phyloP scores from a whole-genome alignment of 1,140 invertebrate genomes.

The Acyrthosiphon pisum region DNA sequence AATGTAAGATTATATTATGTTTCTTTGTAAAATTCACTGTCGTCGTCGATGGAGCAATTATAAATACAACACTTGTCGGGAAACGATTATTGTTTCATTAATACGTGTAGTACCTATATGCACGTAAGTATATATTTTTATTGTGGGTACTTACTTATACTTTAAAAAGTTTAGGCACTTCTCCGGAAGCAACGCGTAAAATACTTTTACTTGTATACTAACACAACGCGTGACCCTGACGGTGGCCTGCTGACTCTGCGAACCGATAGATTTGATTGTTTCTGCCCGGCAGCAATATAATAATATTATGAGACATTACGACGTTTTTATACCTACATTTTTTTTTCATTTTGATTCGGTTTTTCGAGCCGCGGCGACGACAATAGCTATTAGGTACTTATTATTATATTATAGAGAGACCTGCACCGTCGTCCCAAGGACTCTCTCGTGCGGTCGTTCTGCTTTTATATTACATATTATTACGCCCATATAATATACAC shows the following conservation, averaged over 20 bases:
- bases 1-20: not conserved
- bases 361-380: not conserved
- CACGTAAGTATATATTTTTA: not conserved
- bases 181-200: not conserved
- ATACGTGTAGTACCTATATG: not conserved
- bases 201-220: not conserved
- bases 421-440: too few relatives aligned
- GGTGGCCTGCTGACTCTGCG: not conserved
- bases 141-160: not conserved
- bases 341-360: not conserved
- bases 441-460: not conserved
- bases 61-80: not conserved
- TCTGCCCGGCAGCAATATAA: not conserved
- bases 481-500: not conserved
- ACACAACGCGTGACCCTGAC: not conserved
- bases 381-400: not conserved
- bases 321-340: not conserved
- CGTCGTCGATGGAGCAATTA: not conserved
- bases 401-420: not conserved
- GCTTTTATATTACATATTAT: not conserved
- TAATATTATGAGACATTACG: not conserved
- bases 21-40: not conserved
- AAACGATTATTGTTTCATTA: not conserved
- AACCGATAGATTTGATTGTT: not conserved
- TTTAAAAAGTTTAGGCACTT: not conserved